Evolutionary conservation across 2,797 vertebrate genomes (phyloP), one percentile per base, ranked within the genome.

Genomic region (Periophthalmus magnuspinnatus): DNA sequence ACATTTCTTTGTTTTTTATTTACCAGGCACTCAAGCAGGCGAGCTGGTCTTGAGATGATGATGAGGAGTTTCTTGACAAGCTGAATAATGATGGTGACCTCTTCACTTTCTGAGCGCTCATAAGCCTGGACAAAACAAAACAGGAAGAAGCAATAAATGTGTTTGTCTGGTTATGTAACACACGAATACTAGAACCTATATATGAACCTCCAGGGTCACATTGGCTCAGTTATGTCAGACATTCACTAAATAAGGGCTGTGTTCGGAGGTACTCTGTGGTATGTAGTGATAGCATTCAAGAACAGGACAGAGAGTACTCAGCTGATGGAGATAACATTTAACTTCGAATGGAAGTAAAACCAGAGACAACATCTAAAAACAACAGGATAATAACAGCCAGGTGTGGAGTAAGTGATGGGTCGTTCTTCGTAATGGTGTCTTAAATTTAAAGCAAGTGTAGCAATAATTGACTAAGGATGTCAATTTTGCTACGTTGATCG

Each of bases 21-120:
- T 86, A 99, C 98, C 95, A 99, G 89, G 81, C 98, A 99, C 84
- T 99, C 97, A 0, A 99, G 92, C 17, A 99, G 95, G 6, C 98
- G 94, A 2, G 97, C 98, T 0, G 97, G 98, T 0, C 96, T 92
- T 0, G 97, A 96, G 84, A 99, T 98, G 81, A 99, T 93, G 80
- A 99, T 96, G 65, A 98, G 93, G 75, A 99, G 93, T 85, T 98
- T 99, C 86, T 94, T 95, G 78, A 96, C 95, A 52, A 98, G 85
- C 60, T 97, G 96, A 65, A 92, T 93, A 0, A 98, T 95, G 80
- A 98, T 89, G 6, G 93, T 83, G 1, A 99, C 95, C 82, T 99
- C 98, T 70, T 96, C 95, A 0, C 98, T 98, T 88, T 98, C 97
- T 0, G 98, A 99, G 32, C 97, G 95, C 24, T 98, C 95, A 0